phyloP scores from a whole-genome alignment of 2,888 invertebrate genomes.

The Ophion ellenae region DNA sequence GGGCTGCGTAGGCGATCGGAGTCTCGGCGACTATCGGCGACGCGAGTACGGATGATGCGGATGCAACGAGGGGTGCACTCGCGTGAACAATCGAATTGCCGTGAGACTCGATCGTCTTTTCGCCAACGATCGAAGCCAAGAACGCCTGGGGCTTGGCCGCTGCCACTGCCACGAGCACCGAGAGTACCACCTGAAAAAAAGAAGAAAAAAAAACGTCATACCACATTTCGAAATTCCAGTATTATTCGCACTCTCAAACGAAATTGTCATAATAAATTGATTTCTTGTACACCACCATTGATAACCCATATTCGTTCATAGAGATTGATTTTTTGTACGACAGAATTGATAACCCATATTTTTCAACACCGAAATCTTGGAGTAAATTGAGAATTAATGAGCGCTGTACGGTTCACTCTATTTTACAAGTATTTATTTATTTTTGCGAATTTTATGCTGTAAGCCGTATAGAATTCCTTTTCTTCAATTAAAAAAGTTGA shows the following conservation, averaged over 20 bases:
- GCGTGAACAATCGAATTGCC: conserved; percentile 82
- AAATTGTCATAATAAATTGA: not conserved
- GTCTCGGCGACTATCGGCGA: conserved; percentile 56
- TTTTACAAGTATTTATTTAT: no score
- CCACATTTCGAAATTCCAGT: no score
- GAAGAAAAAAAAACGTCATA: conserved; percentile 4
- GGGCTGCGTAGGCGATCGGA: conserved; percentile 69
- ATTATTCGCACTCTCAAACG: not conserved
- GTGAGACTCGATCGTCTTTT: conserved; percentile 77
- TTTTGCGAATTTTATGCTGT: no score
- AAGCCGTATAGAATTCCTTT: no score
- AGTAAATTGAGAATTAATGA: no score
- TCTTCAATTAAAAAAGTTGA: no score
- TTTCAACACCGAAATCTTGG: no score
- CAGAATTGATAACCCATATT: no score
- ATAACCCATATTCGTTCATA: no score
- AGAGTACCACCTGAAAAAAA: conserved; percentile 77
- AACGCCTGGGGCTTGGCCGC: conserved; percentile 75
- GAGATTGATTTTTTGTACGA: no score
- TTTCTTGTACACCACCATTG: no score
- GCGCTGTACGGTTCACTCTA: no score
- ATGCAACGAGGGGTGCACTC: conserved; percentile 84
- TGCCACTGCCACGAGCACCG: conserved; percentile 77
- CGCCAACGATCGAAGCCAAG: conserved; percentile 71
- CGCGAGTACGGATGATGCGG: conserved; percentile 54